Evolutionary conservation across 1,140 invertebrate genomes (phyloP).

Genomic region (Aphelinus atriplicis): DNA sequence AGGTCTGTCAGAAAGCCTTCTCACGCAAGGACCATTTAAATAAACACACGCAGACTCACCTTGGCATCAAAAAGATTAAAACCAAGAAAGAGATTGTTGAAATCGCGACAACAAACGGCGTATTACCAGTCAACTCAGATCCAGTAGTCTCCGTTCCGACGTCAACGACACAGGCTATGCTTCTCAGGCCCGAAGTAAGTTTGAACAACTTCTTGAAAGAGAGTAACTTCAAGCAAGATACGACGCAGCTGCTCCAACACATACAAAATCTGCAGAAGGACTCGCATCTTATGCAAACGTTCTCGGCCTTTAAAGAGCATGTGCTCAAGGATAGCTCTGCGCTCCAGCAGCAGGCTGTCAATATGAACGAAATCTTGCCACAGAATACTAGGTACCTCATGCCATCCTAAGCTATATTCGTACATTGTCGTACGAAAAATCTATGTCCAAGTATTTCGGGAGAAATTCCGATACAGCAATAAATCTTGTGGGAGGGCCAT

Average conservation of each 20-base stretch:
- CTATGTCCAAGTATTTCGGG: no score
- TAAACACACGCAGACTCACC: constrained; percentile 72
- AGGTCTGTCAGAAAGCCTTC: constrained; percentile 80
- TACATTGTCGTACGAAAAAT: no score
- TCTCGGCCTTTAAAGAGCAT: constrained; percentile 60
- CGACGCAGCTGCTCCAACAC: constrained; percentile 56
- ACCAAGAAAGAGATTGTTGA: constrained; percentile 55
- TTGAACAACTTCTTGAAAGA: constrained; percentile 57
- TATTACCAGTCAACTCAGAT: not conserved
- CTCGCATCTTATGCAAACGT: constrained; percentile 57
- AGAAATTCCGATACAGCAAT: no score
- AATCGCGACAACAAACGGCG: constrained; percentile 6
- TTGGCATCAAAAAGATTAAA: constrained; percentile 57
- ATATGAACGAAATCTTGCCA: constrained; percentile 63
- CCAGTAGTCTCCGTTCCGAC: not conserved
- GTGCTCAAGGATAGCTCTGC: constrained; percentile 54
- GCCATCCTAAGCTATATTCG: constrained; percentile 54
- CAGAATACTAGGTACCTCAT: constrained; percentile 64
- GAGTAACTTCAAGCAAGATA: constrained; percentile 55
- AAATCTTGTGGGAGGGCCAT: no score
- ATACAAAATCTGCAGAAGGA: constrained; percentile 62
- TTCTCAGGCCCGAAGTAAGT: constrained; percentile 53
- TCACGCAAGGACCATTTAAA: constrained; percentile 80
- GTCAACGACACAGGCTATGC: constrained; percentile 4
- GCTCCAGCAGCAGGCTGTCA: constrained; percentile 60